Base-by-base conservation (phyloP, 2,888 invertebrate species). In the Cephonodes hylas region DNA sequence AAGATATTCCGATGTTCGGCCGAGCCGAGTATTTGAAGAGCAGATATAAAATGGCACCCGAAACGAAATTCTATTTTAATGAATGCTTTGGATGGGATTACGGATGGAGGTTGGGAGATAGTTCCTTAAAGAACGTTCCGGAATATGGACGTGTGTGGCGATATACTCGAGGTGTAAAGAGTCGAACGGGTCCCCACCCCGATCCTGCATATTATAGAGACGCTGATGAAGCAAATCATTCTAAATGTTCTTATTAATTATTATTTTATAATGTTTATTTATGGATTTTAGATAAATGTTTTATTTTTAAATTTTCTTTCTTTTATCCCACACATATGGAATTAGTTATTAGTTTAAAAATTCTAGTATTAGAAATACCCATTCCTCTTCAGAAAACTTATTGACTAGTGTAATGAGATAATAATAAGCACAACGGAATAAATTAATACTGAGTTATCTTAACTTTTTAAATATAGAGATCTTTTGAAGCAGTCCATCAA, bases 31-130 rank as follows among this genome's bases (percentile, higher is more conserved):
- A 85, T 67, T 66, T 85, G 60, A 77, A 77, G 59, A 68, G 58
- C 6, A 73, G 85, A 59, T 64, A 61, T 59, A 73, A 69, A 60
- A 74, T 74, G 2, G 18, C 64, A 15, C 84, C 84, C 0, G 85
- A 85, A 60, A 63, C 77, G 6, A 83, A 77, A 64, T 85, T 74
- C 61, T 85, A 85, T 59, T 82, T 82, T 57, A 66, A 45, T 18
- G 78, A 80, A 66, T 64, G 70, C 10, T 66, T 57, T 59, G 76
- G 71, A 0, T 79, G 78, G 79, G 70, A 66, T 6, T 83, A 76
- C 31, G 85, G 85, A 0, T 85, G 83, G 83, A 73, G 85, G 44
- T 42, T 81, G 31, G 65, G 64, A 0, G 85, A 84, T 20, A 83
- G 83, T 58, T 71, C 27, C 59, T 81, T 83, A 0, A 71, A 23